Conservation (phyloP, 2,797 vertebrate species). For the Clarias pachynema region DNA sequence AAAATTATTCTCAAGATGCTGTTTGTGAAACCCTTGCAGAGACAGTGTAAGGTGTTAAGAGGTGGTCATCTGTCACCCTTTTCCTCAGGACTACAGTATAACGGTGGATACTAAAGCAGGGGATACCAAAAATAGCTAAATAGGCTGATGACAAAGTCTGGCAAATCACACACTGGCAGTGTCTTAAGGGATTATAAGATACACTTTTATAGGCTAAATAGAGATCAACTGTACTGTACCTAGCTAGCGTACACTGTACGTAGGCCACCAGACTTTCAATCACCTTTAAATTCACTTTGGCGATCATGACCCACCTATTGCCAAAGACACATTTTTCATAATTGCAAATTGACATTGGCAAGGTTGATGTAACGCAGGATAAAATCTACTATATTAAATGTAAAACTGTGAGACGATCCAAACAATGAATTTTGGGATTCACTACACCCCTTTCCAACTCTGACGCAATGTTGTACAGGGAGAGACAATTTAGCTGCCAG, state of each 20-base stretch:
- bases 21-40: background rate
- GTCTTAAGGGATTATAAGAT: background rate
- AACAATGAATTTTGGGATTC: no score
- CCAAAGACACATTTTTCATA: background rate
- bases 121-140: conserved; percentile 19
- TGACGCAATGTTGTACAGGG: background rate
- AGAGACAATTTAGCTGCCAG: background rate
- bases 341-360: background rate
- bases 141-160: conserved; percentile 6
- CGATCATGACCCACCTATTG: background rate
- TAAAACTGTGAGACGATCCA: no score
- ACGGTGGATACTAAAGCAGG: background rate
- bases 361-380: background rate
- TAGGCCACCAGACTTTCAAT: background rate
- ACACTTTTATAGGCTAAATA: background rate
- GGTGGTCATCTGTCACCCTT: conserved; percentile 15
- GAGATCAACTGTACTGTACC: background rate
- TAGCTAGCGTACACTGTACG: background rate
- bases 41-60: background rate
- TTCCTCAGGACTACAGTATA: background rate
- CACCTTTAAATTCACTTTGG: background rate
- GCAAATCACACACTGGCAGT: background rate
- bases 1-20: background rate
- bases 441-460: background rate
- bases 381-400: no score